Evolutionary conservation across 2,888 invertebrate species (phyloP), one percentile per base, ranked within the genome.

Genomic region (Atrina japonica): DNA sequence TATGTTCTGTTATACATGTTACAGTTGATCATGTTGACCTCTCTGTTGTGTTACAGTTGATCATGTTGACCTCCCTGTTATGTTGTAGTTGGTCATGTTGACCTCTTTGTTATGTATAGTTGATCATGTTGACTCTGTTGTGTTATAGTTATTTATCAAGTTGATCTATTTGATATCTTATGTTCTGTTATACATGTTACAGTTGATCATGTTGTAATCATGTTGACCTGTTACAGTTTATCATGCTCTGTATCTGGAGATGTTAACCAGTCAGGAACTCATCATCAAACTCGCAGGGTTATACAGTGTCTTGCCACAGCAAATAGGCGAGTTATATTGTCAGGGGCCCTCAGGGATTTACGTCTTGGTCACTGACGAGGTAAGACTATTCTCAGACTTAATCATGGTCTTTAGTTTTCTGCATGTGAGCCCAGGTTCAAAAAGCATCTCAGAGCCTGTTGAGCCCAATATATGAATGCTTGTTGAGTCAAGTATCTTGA

Each of bases 311-410:
- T 76, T 83, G 41, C 69, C 83, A 21, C 91, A 80, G 70, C 91
- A 90, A 88, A 91, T 91, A 73, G 89, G 90, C 52, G 93, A 94
- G 40, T 93, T 97, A 9, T 94, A 94, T 77, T 93, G 96, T 58
- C 94, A 94, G 82, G 97, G 97, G 0, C 97, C 97, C 0, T 94
- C 94, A 81, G 95, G 95, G 18, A 95, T 97, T 7, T 94, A 95
- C 81, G 94, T 97, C 0, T 93, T 95, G 43, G 93, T 97, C 27
- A 96, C 95, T 41, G 96, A 97, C 89, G 96, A 97, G 83, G 93
- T 97, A n/a, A n/a, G n/a, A n/a, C n/a, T n/a, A n/a, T n/a, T n/a
- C n/a, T n/a, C n/a, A n/a, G n/a, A n/a, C n/a, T n/a, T n/a, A n/a
- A n/a, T n/a, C n/a, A n/a, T n/a, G n/a, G n/a, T n/a, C n/a, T n/a